Conservation (phyloP, 2,888 invertebrate species). For the Tinea pellionella region DNA sequence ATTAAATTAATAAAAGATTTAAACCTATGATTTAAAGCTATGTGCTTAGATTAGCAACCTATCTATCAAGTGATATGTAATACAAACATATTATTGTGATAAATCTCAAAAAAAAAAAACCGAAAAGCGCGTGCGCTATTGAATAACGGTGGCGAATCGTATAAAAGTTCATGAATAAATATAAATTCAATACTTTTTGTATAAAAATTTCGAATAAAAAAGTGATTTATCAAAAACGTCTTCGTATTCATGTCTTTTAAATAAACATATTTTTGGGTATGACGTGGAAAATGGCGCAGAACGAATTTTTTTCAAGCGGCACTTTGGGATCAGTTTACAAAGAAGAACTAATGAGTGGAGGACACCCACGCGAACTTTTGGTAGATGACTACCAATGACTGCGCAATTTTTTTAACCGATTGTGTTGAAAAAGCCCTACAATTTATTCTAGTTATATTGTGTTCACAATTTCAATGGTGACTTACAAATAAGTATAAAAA, state of each 20-base stretch:
- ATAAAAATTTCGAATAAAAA: conserved; percentile 58
- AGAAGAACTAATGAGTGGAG: conserved; percentile 58
- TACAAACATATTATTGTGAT: not conserved
- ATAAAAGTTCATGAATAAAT: conserved; percentile 59
- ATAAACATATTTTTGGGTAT: conserved; percentile 63
- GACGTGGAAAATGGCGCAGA: conserved; percentile 55
- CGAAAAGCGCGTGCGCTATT: conserved; percentile 21
- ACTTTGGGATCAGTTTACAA: conserved; percentile 37
- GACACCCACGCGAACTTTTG: conserved; percentile 48
- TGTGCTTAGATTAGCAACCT: too few relatives aligned
- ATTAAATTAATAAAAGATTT: too few relatives aligned
- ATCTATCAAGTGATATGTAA: too few relatives aligned
- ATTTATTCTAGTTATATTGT: not conserved
- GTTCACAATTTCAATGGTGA: not conserved
- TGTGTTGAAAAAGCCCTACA: not conserved
- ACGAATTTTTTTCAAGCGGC: conserved; percentile 33
- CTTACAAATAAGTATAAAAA: not conserved
- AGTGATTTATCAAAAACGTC: conserved; percentile 62
- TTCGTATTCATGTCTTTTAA: conserved; percentile 55
- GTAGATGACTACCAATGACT: conserved; percentile 39
- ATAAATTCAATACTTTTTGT: conserved; percentile 62
- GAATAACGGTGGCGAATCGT: conserved; percentile 65
- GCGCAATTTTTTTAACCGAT: conserved; percentile 28
- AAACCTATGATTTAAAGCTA: too few relatives aligned
- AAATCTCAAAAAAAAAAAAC: not conserved